Evolutionary conservation across 2,888 invertebrate genomes (phyloP), one percentile per base, ranked within the genome.

Genomic region (Dusona sp.): DNA sequence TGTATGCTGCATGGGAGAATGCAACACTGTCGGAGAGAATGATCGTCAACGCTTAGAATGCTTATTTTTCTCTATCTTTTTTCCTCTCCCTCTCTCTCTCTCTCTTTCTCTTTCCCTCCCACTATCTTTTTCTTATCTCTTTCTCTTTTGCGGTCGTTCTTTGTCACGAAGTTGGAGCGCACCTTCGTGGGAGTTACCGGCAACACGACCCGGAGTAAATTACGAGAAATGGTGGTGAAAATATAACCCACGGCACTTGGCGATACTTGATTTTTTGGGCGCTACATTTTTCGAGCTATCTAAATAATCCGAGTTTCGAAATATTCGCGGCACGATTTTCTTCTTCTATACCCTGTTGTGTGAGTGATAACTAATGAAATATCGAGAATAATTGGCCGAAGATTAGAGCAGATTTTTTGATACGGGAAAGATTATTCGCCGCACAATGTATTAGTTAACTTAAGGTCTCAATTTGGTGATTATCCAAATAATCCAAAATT

Each of bases 11-110:
- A 51, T 64, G 51, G 48, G 73, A 80, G 80, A 84, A 83, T 72
- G 80, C 73, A 82, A 54, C 36, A 78, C 70, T 70, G 70, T 64
- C 72, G 67, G 25, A 57, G 29, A 57, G 73, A 78, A 78, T 74
- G 74, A 79, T 83, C 75, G 82, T 68, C 45, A 42, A 70, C 79
- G 79, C 79, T 84, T 68, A 54, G 65, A 67, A 48, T 57, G 42
- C 57, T 75, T 36, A 68, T 82, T 68, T 75, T 68, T 45, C 19
- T 45, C 51, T 64, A 45, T 57, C 42, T 68, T 25, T 29, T 6
- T 19, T 42, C 42, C 29, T 45, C 72, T 36, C 22, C 72, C 48
- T 36, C 72, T 19, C 33, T 57, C 8, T 61, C 48, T 61, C 36
- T 61, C 45, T 61, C 42, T 42, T n/a, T n/a, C n/a, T n/a, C n/a